These are phyloP conservation scores for Eilema sororculum DNA, from an alignment of 2,888 invertebrate species.

Conservation along the genomic window DNA sequence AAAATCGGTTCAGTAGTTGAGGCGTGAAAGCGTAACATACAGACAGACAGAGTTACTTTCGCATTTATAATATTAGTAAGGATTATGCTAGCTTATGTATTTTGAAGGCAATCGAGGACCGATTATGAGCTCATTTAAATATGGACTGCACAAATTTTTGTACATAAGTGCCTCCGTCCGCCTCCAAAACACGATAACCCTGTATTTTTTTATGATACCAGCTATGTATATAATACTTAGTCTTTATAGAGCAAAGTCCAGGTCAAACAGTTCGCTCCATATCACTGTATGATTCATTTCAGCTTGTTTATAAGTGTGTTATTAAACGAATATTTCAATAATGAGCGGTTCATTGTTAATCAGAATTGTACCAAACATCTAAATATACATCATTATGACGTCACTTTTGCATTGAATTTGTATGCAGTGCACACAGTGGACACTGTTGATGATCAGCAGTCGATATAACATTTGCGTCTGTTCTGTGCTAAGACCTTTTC, in stretches of 20 bases:
- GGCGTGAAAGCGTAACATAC: too few relatives aligned
- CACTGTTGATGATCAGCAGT: background rate
- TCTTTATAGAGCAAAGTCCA: constrained; percentile 38
- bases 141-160: background rate
- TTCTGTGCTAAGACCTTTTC: background rate
- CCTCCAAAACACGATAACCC: background rate
- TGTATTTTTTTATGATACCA: background rate
- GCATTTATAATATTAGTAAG: too few relatives aligned
- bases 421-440: background rate
- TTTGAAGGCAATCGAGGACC: background rate
- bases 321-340: constrained; percentile 18
- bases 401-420: background rate
- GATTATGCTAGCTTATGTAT: background rate
- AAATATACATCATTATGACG: constrained; percentile 27
- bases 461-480: background rate
- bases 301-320: constrained; percentile 26
- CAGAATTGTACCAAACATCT: constrained; percentile 26
- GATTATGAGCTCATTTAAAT: constrained; percentile 1
- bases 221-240: background rate
- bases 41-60: too few relatives aligned
- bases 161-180: background rate
- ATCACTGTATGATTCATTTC: constrained; percentile 30
- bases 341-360: constrained; percentile 28
- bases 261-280: constrained; percentile 17
- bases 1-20: too few relatives aligned